A percentile compares a stretch with the other conserved stretches of the same genome.
phyloP scores from a whole-genome alignment of 1,140 invertebrate genomes.

The Zaprionus africanus region DNA sequence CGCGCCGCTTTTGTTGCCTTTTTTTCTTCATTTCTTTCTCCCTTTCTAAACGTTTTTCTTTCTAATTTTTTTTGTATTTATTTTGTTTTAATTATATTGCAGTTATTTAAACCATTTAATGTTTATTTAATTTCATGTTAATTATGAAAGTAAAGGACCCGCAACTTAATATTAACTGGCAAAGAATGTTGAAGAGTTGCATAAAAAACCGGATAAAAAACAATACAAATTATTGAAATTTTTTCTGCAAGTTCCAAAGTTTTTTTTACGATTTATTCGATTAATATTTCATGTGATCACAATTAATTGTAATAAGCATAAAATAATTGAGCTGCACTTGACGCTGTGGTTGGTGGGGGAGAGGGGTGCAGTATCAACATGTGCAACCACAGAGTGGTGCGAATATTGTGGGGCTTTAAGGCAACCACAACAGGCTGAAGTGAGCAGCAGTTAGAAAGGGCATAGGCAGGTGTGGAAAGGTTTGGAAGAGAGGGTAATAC shows the following conservation, averaged over 20 bases:
- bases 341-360: slow-evolving; percentile 19
- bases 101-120: slow-evolving; percentile 77
- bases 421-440: slow-evolving; percentile 29
- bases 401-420: slow-evolving; percentile 32
- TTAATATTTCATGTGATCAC: slow-evolving; percentile 65
- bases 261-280: slow-evolving; percentile 16
- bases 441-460: slow-evolving; percentile 2
- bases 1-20: background rate
- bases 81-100: slow-evolving; percentile 50
- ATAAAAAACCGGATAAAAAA: background rate
- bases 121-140: slow-evolving; percentile 69
- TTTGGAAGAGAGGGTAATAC: background rate
- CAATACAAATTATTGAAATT: slow-evolving; percentile 5
- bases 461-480: background rate
- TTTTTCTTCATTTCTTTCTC: slow-evolving; percentile 32
- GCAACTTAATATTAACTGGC: slow-evolving; percentile 26
- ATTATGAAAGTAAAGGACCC: slow-evolving; percentile 47
- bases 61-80: slow-evolving; percentile 33
- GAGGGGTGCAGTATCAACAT: background rate
- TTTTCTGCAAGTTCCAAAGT: slow-evolving; percentile 5
- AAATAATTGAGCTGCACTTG: slow-evolving; percentile 65
- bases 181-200: slow-evolving; percentile 21
- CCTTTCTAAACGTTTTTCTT: slow-evolving; percentile 42
- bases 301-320: slow-evolving; percentile 65
- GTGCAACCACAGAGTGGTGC: slow-evolving; percentile 25